phyloP scores from a whole-genome alignment of 2,113 vertebrate species.

The Cyphomyrus discorhynchus region DNA sequence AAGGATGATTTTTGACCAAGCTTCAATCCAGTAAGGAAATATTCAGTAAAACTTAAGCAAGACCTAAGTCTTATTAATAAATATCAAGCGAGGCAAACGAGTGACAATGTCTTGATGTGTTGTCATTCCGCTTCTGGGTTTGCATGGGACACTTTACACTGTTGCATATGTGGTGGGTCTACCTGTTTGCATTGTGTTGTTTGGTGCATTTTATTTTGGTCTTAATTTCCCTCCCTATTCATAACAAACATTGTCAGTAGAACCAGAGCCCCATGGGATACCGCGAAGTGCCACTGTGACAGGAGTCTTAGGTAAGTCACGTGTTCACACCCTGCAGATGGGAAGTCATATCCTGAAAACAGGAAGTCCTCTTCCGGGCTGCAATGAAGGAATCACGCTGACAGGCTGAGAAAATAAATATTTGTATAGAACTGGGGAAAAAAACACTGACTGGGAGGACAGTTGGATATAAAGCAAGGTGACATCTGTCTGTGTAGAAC shows the following conservation, averaged over 20 bases:
- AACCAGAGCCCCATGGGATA: not conserved
- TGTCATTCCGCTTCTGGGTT: not conserved
- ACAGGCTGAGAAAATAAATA: slow-evolving; percentile 17
- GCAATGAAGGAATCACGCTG: not conserved
- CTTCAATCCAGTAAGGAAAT: not conserved
- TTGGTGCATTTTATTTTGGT: slow-evolving; percentile 1
- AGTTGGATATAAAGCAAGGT: not conserved
- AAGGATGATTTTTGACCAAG: not conserved
- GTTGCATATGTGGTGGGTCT: not conserved
- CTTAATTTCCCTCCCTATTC: slow-evolving; percentile 1
- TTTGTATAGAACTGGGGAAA: not conserved
- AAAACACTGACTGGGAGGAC: not conserved
- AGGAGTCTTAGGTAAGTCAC: slow-evolving; percentile 12
- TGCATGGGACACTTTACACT: not conserved
- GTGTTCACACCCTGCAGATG: not conserved
- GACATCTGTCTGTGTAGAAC: slow-evolving; percentile 4
- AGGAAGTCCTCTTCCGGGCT: not conserved
- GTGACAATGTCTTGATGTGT: not conserved
- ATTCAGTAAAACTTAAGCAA: not conserved
- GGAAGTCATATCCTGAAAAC: slow-evolving; percentile 4
- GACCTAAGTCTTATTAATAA: not conserved
- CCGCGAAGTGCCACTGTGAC: not conserved
- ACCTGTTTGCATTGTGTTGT: not conserved
- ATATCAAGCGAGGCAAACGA: not conserved
- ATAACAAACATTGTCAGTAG: not conserved